These are phyloP conservation scores for Aegotheles bennettii DNA, from an alignment of 2,113 vertebrate genomes.

Conservation along the genomic window DNA sequence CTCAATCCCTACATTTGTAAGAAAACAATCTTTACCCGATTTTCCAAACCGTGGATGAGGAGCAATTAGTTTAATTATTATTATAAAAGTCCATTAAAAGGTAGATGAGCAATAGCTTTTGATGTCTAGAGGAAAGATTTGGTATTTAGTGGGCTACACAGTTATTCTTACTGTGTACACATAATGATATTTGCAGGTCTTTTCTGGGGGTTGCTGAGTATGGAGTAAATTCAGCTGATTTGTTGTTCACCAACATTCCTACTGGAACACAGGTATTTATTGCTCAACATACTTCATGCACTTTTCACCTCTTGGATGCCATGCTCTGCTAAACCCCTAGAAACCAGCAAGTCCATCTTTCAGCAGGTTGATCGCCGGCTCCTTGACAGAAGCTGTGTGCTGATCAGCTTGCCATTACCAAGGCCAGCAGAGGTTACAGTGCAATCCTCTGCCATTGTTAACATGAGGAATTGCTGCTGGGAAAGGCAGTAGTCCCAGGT, in stretches of 20 bases:
- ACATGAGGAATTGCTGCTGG: neutral
- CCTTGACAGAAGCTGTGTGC: neutral
- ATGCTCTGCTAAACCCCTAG: neutral
- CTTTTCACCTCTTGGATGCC: neutral
- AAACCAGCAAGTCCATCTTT: neutral
- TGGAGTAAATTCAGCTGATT: neutral
- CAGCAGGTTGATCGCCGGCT: neutral
- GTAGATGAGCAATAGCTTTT: neutral
- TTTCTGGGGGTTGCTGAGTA: neutral
- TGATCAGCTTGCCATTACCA: neutral
- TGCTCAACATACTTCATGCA: neutral
- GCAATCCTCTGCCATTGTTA: neutral
- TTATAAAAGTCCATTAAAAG: neutral
- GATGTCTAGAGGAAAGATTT: neutral
- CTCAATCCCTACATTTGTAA: neutral
- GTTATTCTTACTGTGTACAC: neutral
- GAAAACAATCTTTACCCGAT: neutral
- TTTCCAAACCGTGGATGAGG: neutral
- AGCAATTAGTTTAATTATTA: neutral
- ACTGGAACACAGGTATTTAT: neutral
- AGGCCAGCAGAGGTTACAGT: neutral
- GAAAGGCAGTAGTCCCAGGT: neutral
- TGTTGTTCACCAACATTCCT: neutral
- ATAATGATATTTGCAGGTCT: neutral
- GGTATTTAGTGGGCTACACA: neutral